Evolutionary conservation across 2,888 invertebrate genomes (phyloP), one percentile per base, ranked within the genome.

Genomic region (Bembecia ichneumoniformis): DNA sequence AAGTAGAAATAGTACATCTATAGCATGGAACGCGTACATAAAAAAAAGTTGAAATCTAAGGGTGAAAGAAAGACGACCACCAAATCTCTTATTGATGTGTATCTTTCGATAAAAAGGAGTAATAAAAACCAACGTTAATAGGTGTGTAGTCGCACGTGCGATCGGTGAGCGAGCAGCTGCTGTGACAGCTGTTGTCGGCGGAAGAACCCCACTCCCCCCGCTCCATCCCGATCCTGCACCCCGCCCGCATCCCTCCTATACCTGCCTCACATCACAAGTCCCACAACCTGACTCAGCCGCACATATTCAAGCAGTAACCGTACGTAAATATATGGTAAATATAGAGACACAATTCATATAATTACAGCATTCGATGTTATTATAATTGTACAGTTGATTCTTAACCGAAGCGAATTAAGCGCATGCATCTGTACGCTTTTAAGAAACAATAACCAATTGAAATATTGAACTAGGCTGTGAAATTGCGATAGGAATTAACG

Each of bases 101-200:
- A 67, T 74, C 71, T 73, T 77, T 67, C 59, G 64, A 66, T 68
- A 71, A 70, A 72, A 15, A 44, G 15, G 15, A 66, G 64, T 68
- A 64, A 68, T 66, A 73, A 77, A 77, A 70, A 77, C 72, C 66
- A 64, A 64, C 66, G 68, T 70, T 75, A 82, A 84, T 82, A 78
- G 82, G 79, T 75, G 68, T 67, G 69, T 67, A 68, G 69, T 61
- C 77, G 82, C 86, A 87, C 87, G 86, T 84, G 86, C 80, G 78
- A 62, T 60, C 57, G 58, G n/a, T 43, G 46, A 62, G 58, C 58
- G 64, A 64, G 77, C 87, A 86, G 87, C 87, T 84, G 87, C 76
- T 65, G 65, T 68, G 84, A 81, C 84, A 84, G 86, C 81, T 84
- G 84, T 72, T 74, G 67, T 66, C 65, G 74, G 71, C 78, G 79